Evolutionary conservation across 2,113 vertebrate species (phyloP), one percentile per base, ranked within the genome.

Genomic region (Xenus cinereus): DNA sequence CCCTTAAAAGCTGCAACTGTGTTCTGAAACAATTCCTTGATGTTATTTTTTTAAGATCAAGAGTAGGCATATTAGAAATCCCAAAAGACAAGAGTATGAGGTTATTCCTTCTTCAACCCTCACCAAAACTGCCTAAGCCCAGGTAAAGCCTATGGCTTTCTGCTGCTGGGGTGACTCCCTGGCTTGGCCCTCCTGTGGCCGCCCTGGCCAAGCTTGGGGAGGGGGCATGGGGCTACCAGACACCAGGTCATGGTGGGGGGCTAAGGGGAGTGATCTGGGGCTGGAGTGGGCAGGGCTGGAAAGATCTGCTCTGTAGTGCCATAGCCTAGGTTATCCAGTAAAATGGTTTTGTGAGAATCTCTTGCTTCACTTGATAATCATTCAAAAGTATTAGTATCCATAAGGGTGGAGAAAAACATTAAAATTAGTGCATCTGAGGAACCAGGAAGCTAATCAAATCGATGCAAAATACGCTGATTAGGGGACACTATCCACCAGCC

Each of bases 181-280:
- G 2, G 19, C 43, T 62, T 1, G 0, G 30, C 30, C n/a, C 8
- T 90, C 46, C 37, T 0, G 0, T 1, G 0, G 43, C 50, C 1
- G 1, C 14, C 13, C 15, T 6, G 4, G 43, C 35, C 1, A 4
- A 14, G 20, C 22, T 20, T 0, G 1, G 33, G 12, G 6, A 35
- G 4, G 15, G 33, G 19, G 13, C 4, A 1, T 1, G 1, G 50
- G 27, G 12, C 43, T 79, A 39, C 57, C 24, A 15, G 75, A 39
- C 67, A 17, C 16, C 4, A 1, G 13, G 23, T 64, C 2, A 1
- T 1, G 3, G 21, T 60, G 41, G 41, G 8, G 46, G 10, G n/a
- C 41, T 39, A 26, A 1, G 23, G 17, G 20, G 32, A 1, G 2
- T 0, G 5, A 37, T 30, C 57, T 37, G 57, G 32, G 21, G 35